Percentiles rank a stretch among this genome's conserved stretches.
phyloP scores from a whole-genome alignment of 2,797 vertebrate genomes.

The Gallirallus australis region DNA sequence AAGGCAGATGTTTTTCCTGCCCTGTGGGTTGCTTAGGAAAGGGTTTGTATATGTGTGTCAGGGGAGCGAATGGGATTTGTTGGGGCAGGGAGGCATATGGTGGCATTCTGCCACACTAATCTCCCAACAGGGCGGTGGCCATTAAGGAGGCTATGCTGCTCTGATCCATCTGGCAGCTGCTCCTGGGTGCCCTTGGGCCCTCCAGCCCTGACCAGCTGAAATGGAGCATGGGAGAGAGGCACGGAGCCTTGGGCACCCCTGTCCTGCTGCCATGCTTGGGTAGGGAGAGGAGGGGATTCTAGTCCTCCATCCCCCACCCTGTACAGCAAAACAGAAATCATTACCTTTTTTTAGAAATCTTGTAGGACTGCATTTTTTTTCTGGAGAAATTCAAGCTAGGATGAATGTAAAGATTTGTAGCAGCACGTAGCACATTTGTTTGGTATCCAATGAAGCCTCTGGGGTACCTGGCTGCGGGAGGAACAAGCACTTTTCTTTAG shows the following conservation, averaged over 20 bases:
- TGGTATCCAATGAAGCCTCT: background rate
- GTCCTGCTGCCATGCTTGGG: fast-evolving
- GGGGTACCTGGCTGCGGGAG: background rate
- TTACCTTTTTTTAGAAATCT: background rate
- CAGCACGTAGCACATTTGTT: background rate
- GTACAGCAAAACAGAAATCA: fast-evolving
- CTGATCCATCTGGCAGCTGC: background rate
- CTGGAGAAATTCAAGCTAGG: background rate
- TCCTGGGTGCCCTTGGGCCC: background rate
- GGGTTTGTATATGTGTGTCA: background rate
- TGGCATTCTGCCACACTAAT: background rate
- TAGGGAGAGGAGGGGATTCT: background rate
- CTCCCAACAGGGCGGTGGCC: background rate
- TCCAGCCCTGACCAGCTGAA: fast-evolving
- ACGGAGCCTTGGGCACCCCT: fast-evolving
- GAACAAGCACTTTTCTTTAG: background rate
- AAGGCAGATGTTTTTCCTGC: background rate
- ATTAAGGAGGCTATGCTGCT: fast-evolving
- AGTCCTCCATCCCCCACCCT: fast-evolving
- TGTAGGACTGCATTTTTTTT: background rate
- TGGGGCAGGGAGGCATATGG: background rate
- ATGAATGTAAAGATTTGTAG: background rate
- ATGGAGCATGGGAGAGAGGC: fast-evolving
- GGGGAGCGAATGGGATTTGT: background rate
- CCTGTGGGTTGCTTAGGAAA: background rate